Evolutionary conservation across 2,797 vertebrate genomes (phyloP).

Genomic region (Acanthopagrus latus): DNA sequence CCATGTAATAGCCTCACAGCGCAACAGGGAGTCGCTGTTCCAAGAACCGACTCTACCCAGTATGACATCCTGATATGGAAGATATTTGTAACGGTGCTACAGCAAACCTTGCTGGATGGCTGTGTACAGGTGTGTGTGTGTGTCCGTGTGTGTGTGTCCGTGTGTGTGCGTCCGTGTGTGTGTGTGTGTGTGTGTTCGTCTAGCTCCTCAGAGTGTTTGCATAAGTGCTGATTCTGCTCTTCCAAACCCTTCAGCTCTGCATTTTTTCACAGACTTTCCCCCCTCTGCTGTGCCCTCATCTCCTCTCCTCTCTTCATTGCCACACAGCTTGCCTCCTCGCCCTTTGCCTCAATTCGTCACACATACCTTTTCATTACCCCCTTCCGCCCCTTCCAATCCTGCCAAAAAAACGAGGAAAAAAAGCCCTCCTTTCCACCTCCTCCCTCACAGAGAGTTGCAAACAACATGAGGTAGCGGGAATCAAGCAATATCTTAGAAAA

Average conservation of each 20-base stretch:
- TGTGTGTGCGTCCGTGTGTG: conserved; percentile 9
- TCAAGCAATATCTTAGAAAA: conserved; percentile 60
- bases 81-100: conserved; percentile 72
- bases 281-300: conserved; percentile 66
- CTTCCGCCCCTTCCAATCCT: conserved; percentile 48
- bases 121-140: conserved; percentile 75
- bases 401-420: conserved; percentile 46
- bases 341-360: conserved; percentile 81
- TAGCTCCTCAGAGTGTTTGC: conserved; percentile 78
- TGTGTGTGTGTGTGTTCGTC: conserved; percentile 38
- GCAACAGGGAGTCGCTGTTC: conserved; percentile 85
- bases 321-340: conserved; percentile 76
- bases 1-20: conserved; percentile 87
- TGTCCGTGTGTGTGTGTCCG: conserved; percentile 38
- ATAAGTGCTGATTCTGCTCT: conserved; percentile 86
- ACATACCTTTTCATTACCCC: conserved; percentile 78
- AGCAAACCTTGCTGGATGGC: conserved; percentile 70
- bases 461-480: conserved; percentile 39
- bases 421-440: conserved; percentile 13
- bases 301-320: conserved; percentile 73
- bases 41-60: conserved; percentile 79
- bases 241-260: conserved; percentile 82
- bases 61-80: conserved; percentile 84
- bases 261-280: conserved; percentile 71
- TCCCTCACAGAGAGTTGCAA: conserved; percentile 49